Conservation (phyloP, 2,888 invertebrate species). For the Litoditis marina region DNA sequence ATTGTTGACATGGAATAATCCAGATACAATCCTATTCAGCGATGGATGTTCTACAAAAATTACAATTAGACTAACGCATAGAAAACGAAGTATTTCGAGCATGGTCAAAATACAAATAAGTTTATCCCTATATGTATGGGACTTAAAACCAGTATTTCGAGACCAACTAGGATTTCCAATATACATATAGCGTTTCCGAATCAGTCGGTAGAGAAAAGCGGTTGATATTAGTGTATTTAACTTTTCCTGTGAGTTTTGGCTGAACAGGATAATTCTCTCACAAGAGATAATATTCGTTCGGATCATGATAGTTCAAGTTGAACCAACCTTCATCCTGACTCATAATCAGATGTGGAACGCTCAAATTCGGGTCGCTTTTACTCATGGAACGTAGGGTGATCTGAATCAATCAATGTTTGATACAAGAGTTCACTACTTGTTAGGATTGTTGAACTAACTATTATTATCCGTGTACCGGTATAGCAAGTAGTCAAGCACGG, state of each 20-base stretch:
- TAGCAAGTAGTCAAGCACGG: no score
- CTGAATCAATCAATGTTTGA: conserved; percentile 7
- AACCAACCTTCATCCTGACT: conserved; percentile 40
- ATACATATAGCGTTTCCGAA: no score
- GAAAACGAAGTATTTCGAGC: not conserved
- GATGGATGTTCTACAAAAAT: conserved; percentile 38
- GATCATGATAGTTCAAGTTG: not conserved
- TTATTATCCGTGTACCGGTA: no score
- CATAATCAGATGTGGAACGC: conserved; percentile 36
- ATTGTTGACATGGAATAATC: conserved; percentile 31
- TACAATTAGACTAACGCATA: not conserved
- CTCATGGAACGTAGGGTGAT: conserved; percentile 35
- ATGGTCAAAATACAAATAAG: no score
- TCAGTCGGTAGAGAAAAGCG: not conserved
- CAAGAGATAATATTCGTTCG: not conserved
- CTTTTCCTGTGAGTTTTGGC: no score
- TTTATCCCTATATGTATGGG: no score
- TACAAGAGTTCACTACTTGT: no score
- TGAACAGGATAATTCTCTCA: not conserved
- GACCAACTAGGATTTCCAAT: no score
- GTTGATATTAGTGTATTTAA: no score
- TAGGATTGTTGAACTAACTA: no score
- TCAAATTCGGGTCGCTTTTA: conserved; percentile 39
- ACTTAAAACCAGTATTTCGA: no score
- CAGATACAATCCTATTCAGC: conserved; percentile 36